Evolutionary conservation across 2,113 vertebrate species (phyloP), one percentile per base, ranked within the genome.

Genomic region (Saguinus imperator): DNA sequence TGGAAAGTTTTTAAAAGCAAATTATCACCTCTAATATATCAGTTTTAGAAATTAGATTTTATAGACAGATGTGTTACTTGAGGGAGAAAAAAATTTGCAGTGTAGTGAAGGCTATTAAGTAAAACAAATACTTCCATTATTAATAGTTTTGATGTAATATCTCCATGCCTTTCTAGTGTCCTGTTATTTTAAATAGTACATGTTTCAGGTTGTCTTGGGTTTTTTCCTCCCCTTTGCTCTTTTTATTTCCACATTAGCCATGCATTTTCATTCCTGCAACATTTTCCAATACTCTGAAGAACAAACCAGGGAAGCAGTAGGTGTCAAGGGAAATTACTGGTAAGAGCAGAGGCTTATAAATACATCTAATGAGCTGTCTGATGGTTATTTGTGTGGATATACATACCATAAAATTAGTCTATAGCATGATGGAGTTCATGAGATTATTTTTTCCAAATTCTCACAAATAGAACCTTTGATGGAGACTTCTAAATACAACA

Each of bases 31-130:
- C 83, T 89, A 21, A 89, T 88, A 45, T 94, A 43, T 72, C 43
- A 61, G 40, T 66, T 91, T 92, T 87, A 94, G 55, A 95, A 92
- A 57, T 58, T 8, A 27, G 29, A 29, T 95, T 76, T 87, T 50
- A 10, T 84, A 76, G 64, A 48, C 32, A 86, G 66, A 25, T 58
- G 5, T 3, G 4, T 83, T n/a, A 23, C n/a, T n/a, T 17, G 8
- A 13, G 40, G 48, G 64, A 58, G 48, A 17, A 29, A 43, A 75
- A 20, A 16, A 40, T 12, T 58, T 66, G 13, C 0, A 1, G 9
- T 79, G 5, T 76, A 81, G 76, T 68, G 5, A 80, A 89, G 79
- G 35, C 61, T 83, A 8, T 76, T 90, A 92, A 77, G 35, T 50
- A 25, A 57, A 55, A 82, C 21, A 50, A 37, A 57, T 5, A 37